Base-by-base conservation (phyloP, 2,888 invertebrate species). In the Rhagonycha fulva region DNA sequence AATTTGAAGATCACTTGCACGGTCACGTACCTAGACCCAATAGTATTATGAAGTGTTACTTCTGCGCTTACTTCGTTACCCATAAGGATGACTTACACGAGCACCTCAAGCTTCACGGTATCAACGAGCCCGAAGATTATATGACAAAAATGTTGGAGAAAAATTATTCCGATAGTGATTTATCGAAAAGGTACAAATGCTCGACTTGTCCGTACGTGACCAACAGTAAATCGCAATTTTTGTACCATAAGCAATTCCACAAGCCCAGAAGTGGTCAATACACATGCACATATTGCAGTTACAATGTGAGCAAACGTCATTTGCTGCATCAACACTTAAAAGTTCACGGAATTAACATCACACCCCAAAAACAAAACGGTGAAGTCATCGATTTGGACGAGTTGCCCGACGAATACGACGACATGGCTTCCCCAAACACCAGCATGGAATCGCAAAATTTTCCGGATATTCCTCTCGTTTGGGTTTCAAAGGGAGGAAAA, bases 211-310 rank as follows among this genome's bases (percentile, higher is more conserved):
- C 96, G 0, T 96, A 95, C 85, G 94, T 94, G 80, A 95, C 95
- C 61, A 95, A 95, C 85, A 95, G 94, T 85, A 95, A 95, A 86
- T 95, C 95, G 26, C 96, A 96, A 86, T 95, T 93, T 87, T 91
- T 94, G 85, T 95, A 96, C 85, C 96, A 96, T 84, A 95, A 95
- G 84, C 95, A 96, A 84, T 94, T 96, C 85, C 97, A 97, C 85
- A 90, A 93, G 61, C 92, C 93, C 0, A 90, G 92, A 71, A 92
- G 92, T 66, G 93, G 93, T 0, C 92, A 92, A n/a, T 94, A 94
- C 87, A 94, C 94, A 86, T 97, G 97, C 85, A 91, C 91, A 23
- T 90, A 93, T 81, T 97, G 96, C 86, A 93, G 93, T 80, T 96
- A 95, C 85, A 95, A 95, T 84, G 95, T 95, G 9, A 94, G 93